Base-by-base conservation (phyloP, 2,113 vertebrate species). In the Menidia beryllina region DNA sequence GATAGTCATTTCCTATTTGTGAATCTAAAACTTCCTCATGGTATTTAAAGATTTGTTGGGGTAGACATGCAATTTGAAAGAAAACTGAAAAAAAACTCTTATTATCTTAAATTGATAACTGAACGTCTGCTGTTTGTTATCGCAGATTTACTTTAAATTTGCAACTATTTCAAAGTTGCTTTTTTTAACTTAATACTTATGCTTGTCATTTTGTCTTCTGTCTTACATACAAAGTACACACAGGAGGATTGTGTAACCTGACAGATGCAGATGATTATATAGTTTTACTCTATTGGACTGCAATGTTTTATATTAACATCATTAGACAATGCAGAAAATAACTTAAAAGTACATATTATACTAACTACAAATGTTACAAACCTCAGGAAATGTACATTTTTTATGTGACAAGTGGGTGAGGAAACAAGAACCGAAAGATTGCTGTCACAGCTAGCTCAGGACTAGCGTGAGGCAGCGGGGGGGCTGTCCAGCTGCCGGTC, bases 341-440 rank as follows among this genome's bases (percentile, higher is more conserved):
- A 93, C 88, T 94, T 94, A 93, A 90, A 87, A 80, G 80, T 82
- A 86, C 77, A 84, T 86, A 87, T 75, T 81, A 78, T 41, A 24
- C 84, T 85, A 87, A 65, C 38, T 86, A 87, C 65, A 79, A 84
- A 84, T 89, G 81, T 82, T 87, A 88, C 85, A 86, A 79, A 75
- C 71, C 65, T 87, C 82, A 87, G 85, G 79, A 89, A 90, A 89
- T 91, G 82, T 91, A 91, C 88, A 91, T 77, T 80, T 82, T n/a
- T n/a, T n/a, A 85, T 85, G 79, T 75, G 76, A 82, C 79, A 81
- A 47, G 49, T 77, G 64, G 64, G 81, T 80, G 73, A 54, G 77
- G 62, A 69, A 84, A 79, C 62, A 75, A 80, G 86, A 75, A 78
- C 3, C 8, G 2, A 75, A 30, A 59, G 41, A 77, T 69, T 7